Evolutionary conservation across 1,140 invertebrate genomes (phyloP).

Genomic region (Drosophila micromelanica): DNA sequence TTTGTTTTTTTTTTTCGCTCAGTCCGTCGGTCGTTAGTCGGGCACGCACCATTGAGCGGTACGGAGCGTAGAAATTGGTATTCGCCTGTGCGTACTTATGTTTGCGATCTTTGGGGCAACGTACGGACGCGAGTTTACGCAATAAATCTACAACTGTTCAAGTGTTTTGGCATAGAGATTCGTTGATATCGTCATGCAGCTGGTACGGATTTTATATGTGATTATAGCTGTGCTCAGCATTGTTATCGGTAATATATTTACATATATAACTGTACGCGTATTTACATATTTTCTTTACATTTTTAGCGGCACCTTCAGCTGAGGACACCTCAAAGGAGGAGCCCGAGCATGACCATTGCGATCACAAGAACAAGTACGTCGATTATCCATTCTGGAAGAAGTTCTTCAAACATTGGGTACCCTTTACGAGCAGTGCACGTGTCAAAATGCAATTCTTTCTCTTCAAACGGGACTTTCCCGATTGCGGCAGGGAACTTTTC

Average conservation of each 20-base stretch:
- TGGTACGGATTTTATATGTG: neutral
- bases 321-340: slow-evolving; percentile 31
- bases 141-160: slow-evolving; percentile 2
- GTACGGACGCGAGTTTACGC: slow-evolving; percentile 43
- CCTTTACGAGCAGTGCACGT: slow-evolving; percentile 56
- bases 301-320: slow-evolving; percentile 29
- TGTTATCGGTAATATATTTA: slow-evolving; percentile 15
- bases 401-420: slow-evolving; percentile 74
- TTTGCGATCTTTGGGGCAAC: slow-evolving; percentile 38
- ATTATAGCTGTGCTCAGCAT: slow-evolving; percentile 5
- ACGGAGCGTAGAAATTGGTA: slow-evolving; percentile 43
- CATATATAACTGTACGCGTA: neutral
- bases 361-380: slow-evolving; percentile 63
- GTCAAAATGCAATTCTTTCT: slow-evolving; percentile 80
- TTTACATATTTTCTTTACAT: neutral
- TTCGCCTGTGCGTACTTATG: neutral
- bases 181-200: slow-evolving; percentile 8
- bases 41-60: slow-evolving; percentile 50
- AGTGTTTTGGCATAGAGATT: slow-evolving; percentile 5
- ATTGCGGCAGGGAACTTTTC: slow-evolving; percentile 73
- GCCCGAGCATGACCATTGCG: slow-evolving; percentile 43
- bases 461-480: slow-evolving; percentile 75
- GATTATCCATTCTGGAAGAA: slow-evolving; percentile 76
- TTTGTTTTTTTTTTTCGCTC: slow-evolving; percentile 12
- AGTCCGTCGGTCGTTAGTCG: slow-evolving; percentile 40